Evolutionary conservation across 2,797 vertebrate species (phyloP).

Genomic region (Intellagama lesueurii): DNA sequence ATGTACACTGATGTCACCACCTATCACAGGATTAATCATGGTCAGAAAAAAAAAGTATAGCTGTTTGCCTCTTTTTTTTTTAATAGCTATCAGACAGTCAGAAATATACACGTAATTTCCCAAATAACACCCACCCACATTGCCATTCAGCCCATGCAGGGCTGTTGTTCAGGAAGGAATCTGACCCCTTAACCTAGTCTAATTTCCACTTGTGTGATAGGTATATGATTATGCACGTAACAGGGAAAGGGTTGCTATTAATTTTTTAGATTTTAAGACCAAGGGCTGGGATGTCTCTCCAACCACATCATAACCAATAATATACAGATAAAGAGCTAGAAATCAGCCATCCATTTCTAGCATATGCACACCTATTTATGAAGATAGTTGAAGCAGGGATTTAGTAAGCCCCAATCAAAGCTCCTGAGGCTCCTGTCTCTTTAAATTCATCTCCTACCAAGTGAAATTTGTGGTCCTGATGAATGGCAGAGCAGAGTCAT

Average conservation of each 20-base stretch:
- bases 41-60: conserved; percentile 46
- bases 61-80: conserved; percentile 24
- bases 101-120: conserved; percentile 28
- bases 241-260: conserved; percentile 44
- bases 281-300: conserved; percentile 48
- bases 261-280: conserved; percentile 53
- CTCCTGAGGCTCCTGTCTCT: conserved; percentile 78
- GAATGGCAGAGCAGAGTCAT: conserved; percentile 84
- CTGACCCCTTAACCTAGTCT: not conserved
- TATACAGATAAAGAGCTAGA: conserved; percentile 65
- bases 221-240: conserved; percentile 1
- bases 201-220: not conserved
- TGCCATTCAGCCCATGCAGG: not conserved
- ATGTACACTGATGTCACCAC: conserved; percentile 1
- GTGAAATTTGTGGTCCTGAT: conserved; percentile 86
- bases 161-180: not conserved
- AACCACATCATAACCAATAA: conserved; percentile 65
- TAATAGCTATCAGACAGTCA: conserved; percentile 30
- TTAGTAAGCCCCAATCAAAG: conserved; percentile 76
- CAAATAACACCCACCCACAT: not conserved
- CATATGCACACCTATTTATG: conserved; percentile 70
- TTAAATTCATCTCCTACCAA: conserved; percentile 79
- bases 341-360: conserved; percentile 60
- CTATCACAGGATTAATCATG: conserved; percentile 39
- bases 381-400: conserved; percentile 74